Base-by-base conservation (phyloP, 2,888 invertebrate species). In the Aleiodes leptofemur region DNA sequence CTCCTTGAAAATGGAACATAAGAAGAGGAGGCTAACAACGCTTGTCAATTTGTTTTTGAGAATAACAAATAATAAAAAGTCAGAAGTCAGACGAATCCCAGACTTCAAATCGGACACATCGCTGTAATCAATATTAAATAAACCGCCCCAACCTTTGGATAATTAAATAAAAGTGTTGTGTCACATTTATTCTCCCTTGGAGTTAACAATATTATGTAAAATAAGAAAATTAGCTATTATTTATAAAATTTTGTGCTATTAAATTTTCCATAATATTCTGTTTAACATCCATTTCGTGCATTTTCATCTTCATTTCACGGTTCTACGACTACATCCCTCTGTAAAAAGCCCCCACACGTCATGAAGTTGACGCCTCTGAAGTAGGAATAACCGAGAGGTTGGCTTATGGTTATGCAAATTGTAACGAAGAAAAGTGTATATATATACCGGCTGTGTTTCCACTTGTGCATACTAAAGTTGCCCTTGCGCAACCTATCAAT, bases 361-460 rank as follows among this genome's bases (percentile, higher is more conserved):
- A 68, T 70, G 73, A 56, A 55, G 48, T 57, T 57, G 29, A 55
- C 69, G 57, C 38, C 73, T 71, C 23, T 38, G 69, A 38, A 31
- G 69, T 64, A 74, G 72, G 68, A 77, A 77, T 61, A 72, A 14
- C 38, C 5, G 0, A 3, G 0, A 3, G 29, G 73, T 78, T 74
- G 76, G 76, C 76, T 74, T 77, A 78, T 76, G 76, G 76, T 77
- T 74, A 79, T 79, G 78, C 79, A 79, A 79, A 79, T 79, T 73
- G 23, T 23, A 23, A 23, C 23, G 23, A 23, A 23, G 23, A 23
- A 23, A 23, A 23, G 23, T 1, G 50, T 72, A 78, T 61, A 56
- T 78, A 75, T 68, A 76, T 74, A 57, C 72, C 64, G 75, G 77
- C 72, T 48, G 23, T 7, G 29, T 23, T 13, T 23, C 50, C 64